A percentile compares a stretch with the other conserved stretches of the same genome.
Conservation (phyloP, 2,888 invertebrate genomes). For the Mycogona germanica region DNA sequence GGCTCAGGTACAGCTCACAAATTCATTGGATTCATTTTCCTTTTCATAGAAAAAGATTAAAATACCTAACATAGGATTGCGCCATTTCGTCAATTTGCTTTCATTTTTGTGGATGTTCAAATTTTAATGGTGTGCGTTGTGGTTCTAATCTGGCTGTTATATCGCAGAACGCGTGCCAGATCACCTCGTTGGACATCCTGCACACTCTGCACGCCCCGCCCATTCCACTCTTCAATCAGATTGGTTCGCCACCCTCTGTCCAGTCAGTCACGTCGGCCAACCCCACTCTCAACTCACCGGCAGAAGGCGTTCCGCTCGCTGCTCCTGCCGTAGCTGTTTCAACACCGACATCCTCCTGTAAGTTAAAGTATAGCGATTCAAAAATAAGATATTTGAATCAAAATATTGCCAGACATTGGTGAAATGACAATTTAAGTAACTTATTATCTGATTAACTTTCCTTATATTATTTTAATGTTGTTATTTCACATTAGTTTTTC, state of each 20-base stretch:
- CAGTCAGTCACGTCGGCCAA: background rate
- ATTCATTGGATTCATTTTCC: background rate
- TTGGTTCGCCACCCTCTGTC: background rate
- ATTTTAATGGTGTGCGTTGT: background rate
- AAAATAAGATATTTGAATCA: no score
- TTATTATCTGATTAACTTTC: no score
- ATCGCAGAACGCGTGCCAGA: slow-evolving; percentile 15
- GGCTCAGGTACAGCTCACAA: slow-evolving; percentile 33
- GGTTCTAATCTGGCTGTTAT: background rate
- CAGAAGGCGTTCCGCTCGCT: no score
- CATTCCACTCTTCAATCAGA: slow-evolving; percentile 12
- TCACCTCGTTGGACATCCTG: slow-evolving; percentile 13
- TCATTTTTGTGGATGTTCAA: background rate
- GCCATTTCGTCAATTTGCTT: background rate
- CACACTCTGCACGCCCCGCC: slow-evolving; percentile 12
- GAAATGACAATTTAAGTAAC: no score
- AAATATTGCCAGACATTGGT: no score
- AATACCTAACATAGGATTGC: background rate
- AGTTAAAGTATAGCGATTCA: no score
- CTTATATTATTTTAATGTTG: no score
- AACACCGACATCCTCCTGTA: no score
- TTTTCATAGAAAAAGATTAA: no score
- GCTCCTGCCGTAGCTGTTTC: no score
- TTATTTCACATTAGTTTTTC: no score
- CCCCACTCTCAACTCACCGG: background rate